phyloP scores from a whole-genome alignment of 2,113 vertebrate genomes.

The Megaptera novaeangliae region DNA sequence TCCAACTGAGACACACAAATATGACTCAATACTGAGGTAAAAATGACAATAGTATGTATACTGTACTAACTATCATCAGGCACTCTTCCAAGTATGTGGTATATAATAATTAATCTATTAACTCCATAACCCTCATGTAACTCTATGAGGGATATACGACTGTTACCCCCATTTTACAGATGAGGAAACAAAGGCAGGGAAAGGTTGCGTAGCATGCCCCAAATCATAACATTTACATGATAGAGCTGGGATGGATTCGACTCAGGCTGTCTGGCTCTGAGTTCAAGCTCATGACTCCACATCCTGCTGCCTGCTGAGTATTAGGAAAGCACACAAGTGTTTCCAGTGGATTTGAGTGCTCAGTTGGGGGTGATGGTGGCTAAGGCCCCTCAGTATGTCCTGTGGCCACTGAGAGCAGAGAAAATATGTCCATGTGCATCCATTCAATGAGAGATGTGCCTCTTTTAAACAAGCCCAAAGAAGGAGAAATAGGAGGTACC shows the following conservation, averaged over 20 bases:
- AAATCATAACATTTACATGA: neutral
- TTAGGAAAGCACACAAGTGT: neutral
- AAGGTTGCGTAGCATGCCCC: neutral
- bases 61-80: neutral
- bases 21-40: neutral
- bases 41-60: neutral
- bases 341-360: neutral
- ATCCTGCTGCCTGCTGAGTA: neutral
- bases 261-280: neutral
- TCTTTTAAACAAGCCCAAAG: neutral
- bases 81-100: neutral
- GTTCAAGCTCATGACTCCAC: neutral
- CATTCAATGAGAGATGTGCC: neutral
- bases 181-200: neutral
- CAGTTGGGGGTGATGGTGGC: neutral
- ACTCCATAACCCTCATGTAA: neutral
- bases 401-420: neutral
- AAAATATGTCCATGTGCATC: neutral
- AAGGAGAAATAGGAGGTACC: neutral
- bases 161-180: neutral
- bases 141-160: neutral
- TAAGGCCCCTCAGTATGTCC: neutral
- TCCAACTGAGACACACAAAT: neutral
- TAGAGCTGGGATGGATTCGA: neutral
- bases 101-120: neutral